phyloP scores from a whole-genome alignment of 2,888 invertebrate species.

The Portevinia maculata region DNA sequence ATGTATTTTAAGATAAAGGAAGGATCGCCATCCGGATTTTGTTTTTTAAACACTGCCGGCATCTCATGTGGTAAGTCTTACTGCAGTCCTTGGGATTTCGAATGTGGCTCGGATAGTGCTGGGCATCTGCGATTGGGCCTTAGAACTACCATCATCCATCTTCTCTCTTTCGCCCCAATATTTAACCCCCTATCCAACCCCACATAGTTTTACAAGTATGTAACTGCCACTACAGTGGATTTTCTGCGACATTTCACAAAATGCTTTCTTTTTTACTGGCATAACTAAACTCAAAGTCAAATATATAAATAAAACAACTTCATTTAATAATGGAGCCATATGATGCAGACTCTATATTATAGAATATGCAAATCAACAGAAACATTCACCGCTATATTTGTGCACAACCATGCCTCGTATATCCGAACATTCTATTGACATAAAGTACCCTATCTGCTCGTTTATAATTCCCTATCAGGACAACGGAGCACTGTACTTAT shows the following conservation, averaged over 20 bases:
- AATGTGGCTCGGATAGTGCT: slow-evolving; percentile 11
- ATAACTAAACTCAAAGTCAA: no score
- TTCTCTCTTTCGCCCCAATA: slow-evolving; percentile 12
- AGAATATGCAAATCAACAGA: background rate
- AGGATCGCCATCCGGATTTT: slow-evolving; percentile 12
- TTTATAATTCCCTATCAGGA: slow-evolving; percentile 2
- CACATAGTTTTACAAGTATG: no score
- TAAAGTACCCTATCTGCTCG: slow-evolving; percentile 24
- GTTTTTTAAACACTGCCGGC: slow-evolving; percentile 7
- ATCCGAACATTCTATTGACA: slow-evolving; percentile 52
- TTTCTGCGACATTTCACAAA: no score
- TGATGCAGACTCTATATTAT: no score
- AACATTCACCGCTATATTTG: slow-evolving; percentile 15
- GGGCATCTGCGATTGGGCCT: background rate
- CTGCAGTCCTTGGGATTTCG: slow-evolving; percentile 1
- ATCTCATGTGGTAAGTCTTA: slow-evolving; percentile 15
- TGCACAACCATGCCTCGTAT: slow-evolving; percentile 19
- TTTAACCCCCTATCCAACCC: no score
- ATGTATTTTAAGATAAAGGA: no score
- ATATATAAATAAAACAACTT: no score
- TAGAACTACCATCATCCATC: slow-evolving; percentile 2
- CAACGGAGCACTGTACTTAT: slow-evolving; percentile 9
- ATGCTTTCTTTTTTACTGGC: no score
- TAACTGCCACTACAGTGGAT: no score
- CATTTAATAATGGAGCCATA: no score